These are phyloP conservation scores for Hucho hucho DNA, from an alignment of 2,113 vertebrate species.

Conservation along the genomic window DNA sequence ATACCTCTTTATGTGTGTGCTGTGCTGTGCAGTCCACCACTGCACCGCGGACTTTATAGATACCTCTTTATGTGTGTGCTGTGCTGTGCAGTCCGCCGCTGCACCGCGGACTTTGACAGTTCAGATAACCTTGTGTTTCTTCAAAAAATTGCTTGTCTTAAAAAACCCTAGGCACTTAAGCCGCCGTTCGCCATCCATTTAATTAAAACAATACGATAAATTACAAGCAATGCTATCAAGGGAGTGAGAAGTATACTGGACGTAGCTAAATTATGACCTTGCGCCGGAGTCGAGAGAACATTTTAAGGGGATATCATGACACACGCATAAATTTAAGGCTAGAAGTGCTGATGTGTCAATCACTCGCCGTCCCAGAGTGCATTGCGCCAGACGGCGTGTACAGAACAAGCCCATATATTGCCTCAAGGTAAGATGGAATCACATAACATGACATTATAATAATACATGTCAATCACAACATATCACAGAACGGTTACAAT, in stretches of 20 bases:
- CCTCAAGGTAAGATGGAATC: too few species aligned
- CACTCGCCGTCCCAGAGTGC: conserved; percentile 37
- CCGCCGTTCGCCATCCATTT: conserved; percentile 62
- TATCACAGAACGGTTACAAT: too few species aligned
- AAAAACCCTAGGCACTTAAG: conserved; percentile 61
- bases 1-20: conserved; percentile 45
- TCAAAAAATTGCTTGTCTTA: conserved; percentile 60
- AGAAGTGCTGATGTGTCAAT: conserved; percentile 59
- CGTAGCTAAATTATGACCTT: conserved; percentile 68
- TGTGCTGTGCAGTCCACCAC: neutral
- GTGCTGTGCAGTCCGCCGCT: neutral
- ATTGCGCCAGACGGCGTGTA: conserved; percentile 3
- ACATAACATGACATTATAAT: too few species aligned
- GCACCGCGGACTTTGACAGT: conserved; percentile 51
- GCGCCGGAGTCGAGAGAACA: conserved; percentile 41
- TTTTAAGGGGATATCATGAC: conserved; percentile 43
- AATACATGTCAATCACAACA: too few species aligned
- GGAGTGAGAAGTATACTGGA: conserved; percentile 47
- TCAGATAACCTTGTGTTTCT: conserved; percentile 55
- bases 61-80: conserved; percentile 45
- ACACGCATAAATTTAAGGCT: conserved; percentile 55
- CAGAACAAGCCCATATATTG: conserved; percentile 29
- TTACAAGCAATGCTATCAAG: conserved; percentile 64
- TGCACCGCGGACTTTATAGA: conserved; percentile 57
- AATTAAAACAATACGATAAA: conserved; percentile 77